phyloP scores from a whole-genome alignment of 2,797 vertebrate species.

The Taenioides sp. region DNA sequence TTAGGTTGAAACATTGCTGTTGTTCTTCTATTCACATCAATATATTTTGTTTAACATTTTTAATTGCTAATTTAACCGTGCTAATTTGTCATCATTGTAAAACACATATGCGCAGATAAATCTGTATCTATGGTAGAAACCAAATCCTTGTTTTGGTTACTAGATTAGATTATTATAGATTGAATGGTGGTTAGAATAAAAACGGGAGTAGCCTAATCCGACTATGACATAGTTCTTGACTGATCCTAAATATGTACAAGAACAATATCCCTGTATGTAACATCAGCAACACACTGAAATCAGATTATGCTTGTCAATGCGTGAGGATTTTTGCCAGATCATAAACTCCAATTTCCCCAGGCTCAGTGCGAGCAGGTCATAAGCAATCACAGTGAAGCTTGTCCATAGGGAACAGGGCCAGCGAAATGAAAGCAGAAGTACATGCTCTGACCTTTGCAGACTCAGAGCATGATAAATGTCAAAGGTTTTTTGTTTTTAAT shows the following conservation, averaged over 20 bases:
- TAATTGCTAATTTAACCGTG: too few species aligned
- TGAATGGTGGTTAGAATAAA: neutral
- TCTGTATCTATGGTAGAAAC: too few species aligned
- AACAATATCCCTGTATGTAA: neutral
- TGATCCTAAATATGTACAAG: neutral
- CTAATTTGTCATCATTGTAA: too few species aligned
- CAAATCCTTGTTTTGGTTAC: neutral
- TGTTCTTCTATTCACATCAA: too few species aligned
- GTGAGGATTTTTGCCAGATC: slow-evolving; percentile 43
- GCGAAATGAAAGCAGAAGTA: slow-evolving; percentile 63
- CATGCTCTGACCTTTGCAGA: slow-evolving; percentile 72
- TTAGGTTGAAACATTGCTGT: too few species aligned
- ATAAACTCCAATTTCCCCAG: slow-evolving; percentile 28
- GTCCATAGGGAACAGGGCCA: slow-evolving; percentile 51
- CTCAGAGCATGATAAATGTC: slow-evolving; percentile 76
- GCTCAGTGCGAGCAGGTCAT: slow-evolving; percentile 43
- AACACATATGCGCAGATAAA: too few species aligned
- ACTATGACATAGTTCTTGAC: neutral
- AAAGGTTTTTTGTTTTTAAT: slow-evolving; percentile 79
- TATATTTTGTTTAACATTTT: too few species aligned
- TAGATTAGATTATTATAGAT: neutral
- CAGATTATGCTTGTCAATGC: neutral
- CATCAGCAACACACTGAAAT: neutral
- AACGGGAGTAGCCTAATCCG: too few species aligned
- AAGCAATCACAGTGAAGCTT: slow-evolving; percentile 65